phyloP scores from a whole-genome alignment of 2,113 vertebrate species.

The Pseudonaja textilis region DNA sequence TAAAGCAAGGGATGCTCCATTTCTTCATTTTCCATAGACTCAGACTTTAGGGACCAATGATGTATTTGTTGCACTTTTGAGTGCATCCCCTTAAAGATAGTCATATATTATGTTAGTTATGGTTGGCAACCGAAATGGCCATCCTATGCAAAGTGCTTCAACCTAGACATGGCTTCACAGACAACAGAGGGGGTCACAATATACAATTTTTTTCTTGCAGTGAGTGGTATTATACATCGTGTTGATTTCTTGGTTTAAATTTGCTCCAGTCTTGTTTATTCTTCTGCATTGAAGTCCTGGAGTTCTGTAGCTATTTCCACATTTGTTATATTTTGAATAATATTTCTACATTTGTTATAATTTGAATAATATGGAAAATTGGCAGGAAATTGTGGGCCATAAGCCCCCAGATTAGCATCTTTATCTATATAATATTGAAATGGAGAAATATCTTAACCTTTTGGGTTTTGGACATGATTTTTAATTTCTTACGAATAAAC shows the following conservation, averaged over 20 bases:
- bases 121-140: neutral
- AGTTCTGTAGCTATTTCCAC: neutral
- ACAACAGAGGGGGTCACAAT: neutral
- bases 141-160: neutral
- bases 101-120: neutral
- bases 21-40: neutral
- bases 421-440: neutral
- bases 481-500: neutral
- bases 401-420: neutral
- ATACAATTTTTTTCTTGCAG: neutral
- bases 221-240: neutral
- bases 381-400: neutral
- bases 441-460: neutral
- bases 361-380: neutral
- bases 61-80: neutral
- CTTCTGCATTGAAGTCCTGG: neutral
- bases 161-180: neutral
- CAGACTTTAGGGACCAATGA: neutral
- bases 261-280: neutral
- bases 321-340: neutral
- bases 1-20: neutral
- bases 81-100: neutral
- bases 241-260: neutral
- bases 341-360: neutral
- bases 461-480: neutral